Evolutionary conservation across 2,888 invertebrate species (phyloP).

Genomic region (Eubasilissa splendida): DNA sequence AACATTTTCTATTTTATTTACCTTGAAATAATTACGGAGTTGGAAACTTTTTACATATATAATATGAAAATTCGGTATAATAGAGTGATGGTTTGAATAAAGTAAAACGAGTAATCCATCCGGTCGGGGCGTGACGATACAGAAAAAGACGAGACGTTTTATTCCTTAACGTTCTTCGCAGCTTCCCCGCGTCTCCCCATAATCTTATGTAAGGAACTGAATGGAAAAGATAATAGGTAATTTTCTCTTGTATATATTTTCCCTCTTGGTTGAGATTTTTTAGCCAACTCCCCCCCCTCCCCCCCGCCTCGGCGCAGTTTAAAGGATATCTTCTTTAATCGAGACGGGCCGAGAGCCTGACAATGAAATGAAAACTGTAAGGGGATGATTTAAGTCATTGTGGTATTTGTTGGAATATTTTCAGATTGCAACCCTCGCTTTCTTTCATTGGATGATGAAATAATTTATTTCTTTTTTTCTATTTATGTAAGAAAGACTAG

Average conservation of each 20-base stretch:
- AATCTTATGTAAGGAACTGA: constrained; percentile 20
- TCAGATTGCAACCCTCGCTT: no score
- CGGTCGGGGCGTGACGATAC: neutral
- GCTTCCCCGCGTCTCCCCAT: neutral
- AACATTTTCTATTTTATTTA: no score
- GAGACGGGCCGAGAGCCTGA: constrained; percentile 8
- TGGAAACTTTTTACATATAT: no score
- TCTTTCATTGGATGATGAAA: no score
- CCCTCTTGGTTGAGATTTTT: neutral
- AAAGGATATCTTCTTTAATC: constrained; percentile 25
- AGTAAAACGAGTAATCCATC: no score
- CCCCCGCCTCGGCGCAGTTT: neutral
- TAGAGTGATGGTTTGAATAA: no score
- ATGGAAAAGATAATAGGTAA: constrained; percentile 36
- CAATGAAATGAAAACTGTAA: neutral
- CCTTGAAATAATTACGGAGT: no score
- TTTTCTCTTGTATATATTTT: constrained; percentile 36
- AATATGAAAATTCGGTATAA: no score
- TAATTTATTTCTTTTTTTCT: no score
- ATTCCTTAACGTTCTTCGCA: neutral
- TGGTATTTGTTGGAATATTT: no score
- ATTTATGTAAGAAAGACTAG: no score
- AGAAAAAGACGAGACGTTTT: neutral
- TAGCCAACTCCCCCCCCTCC: neutral
- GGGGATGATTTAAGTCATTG: no score